Conservation (phyloP, 1,140 invertebrate species). For the Melanaphis sacchari region DNA sequence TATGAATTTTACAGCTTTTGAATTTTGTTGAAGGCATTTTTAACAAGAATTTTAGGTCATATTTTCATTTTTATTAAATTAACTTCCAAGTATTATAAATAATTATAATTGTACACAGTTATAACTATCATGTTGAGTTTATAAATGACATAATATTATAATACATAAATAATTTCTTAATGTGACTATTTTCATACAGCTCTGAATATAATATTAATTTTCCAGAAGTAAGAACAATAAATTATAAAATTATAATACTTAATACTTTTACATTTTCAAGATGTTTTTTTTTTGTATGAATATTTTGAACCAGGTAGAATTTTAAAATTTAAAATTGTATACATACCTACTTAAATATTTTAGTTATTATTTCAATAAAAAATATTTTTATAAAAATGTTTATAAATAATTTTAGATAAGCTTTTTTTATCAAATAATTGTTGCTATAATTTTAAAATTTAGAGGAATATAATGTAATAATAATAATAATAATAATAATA, state of each 20-base stretch:
- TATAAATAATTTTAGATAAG: not conserved
- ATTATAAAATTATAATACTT: not conserved
- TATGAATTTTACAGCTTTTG: no score
- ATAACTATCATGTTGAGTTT: not conserved
- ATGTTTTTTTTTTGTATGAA: not conserved
- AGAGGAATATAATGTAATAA: not conserved
- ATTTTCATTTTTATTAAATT: not conserved
- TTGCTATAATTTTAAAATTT: no score
- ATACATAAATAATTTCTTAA: no score
- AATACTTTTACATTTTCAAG: not conserved
- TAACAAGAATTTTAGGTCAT: not conserved
- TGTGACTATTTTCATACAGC: no score
- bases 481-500: not conserved
- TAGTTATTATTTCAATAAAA: not conserved
- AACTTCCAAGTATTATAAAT: not conserved
- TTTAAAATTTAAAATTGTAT: not conserved
- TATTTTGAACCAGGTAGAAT: not conserved
- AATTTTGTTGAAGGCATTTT: not conserved
- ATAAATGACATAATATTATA: not conserved
- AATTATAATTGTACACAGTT: not conserved
- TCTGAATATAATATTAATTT: not conserved
- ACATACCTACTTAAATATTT: not conserved
- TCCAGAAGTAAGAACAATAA: not conserved
- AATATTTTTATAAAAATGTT: not conserved
- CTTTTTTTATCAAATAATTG: not conserved